Percentiles rank a stretch among this genome's conserved stretches.
These are phyloP conservation scores for Dipus sagitta DNA, from an alignment of 2,797 vertebrate species.

Conservation along the genomic window DNA sequence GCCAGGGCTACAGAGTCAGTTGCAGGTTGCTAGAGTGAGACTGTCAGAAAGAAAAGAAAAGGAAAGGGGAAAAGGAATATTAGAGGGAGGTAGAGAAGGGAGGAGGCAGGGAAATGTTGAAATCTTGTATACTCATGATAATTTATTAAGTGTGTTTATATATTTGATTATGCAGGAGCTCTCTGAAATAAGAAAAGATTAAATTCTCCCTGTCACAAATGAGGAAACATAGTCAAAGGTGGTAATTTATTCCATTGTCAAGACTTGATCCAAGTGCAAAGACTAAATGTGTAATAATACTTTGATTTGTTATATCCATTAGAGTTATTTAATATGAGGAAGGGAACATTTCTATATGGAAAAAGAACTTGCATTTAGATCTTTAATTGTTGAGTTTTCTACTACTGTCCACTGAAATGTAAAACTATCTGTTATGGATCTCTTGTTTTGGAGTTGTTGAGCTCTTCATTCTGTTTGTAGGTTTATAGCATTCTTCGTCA, in stretches of 20 bases:
- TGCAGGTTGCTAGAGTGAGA: no score
- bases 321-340: not conserved
- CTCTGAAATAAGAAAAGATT: not conserved
- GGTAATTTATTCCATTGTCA: constrained; percentile 6
- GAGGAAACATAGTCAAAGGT: constrained; percentile 23
- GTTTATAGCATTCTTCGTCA: constrained; percentile 99
- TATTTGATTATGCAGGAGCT: not conserved
- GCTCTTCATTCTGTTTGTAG: constrained; percentile 85
- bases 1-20: no score
- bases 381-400: constrained; percentile 46
- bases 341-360: constrained; percentile 8
- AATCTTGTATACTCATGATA: not conserved
- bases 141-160: not conserved
- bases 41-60: no score
- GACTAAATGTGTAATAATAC: not conserved
- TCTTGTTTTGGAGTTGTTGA: constrained; percentile 53
- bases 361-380: constrained; percentile 7
- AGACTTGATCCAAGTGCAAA: not conserved
- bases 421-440: not conserved
- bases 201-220: constrained; percentile 16
- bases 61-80: no score
- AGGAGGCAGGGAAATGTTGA: no score
- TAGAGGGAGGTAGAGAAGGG: no score
- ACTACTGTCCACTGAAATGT: not conserved
- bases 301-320: not conserved